Evolutionary conservation across 2,113 vertebrate species (phyloP).

Genomic region (Nyctibius bracteatus): DNA sequence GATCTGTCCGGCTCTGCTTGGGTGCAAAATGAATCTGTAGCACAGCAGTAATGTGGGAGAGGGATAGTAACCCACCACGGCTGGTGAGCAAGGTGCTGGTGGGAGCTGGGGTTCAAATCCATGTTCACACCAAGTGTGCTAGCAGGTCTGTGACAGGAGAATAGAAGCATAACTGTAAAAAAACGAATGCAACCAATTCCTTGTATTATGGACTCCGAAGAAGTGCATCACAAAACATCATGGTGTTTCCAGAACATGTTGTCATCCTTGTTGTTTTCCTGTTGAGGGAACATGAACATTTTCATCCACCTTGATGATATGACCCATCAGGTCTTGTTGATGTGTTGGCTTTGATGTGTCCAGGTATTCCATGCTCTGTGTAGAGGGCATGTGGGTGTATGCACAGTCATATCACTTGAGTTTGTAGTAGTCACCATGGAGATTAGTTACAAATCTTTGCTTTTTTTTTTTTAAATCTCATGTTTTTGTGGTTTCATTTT

Average conservation of each 20-base stretch:
- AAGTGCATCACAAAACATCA: neutral
- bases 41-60: neutral
- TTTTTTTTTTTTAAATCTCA: neutral
- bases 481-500: neutral
- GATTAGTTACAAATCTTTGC: neutral
- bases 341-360: neutral
- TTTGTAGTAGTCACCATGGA: neutral
- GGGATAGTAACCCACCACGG: neutral
- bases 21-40: neutral
- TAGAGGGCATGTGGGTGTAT: neutral
- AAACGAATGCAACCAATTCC: rapidly evolving
- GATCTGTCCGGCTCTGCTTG: neutral
- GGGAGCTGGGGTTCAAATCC: neutral
- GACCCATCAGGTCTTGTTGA: neutral
- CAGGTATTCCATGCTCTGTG: rapidly evolving
- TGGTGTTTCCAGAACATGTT: neutral
- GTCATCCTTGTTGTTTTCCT: neutral
- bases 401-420: neutral
- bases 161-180: neutral
- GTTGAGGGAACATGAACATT: neutral
- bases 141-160: neutral
- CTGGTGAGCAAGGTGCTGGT: neutral
- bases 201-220: neutral
- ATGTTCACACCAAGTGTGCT: too few species aligned
- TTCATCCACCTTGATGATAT: neutral